Conservation (phyloP, 2,888 invertebrate genomes). For the Pseudococcus viburni region DNA sequence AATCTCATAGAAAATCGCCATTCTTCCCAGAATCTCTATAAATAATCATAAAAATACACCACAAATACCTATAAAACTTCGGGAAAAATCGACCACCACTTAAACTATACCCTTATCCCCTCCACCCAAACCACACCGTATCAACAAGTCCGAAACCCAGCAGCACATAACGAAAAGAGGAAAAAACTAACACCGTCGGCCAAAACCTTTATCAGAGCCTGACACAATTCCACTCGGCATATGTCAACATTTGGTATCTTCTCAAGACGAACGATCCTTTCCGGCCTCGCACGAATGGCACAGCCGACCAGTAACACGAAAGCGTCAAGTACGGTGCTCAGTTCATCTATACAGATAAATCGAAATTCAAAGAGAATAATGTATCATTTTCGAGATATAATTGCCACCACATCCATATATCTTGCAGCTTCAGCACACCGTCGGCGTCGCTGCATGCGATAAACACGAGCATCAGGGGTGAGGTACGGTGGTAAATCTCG, state of each 20-base stretch:
- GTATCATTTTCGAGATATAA: not conserved
- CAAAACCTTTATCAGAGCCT: not conserved
- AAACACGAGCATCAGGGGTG: not conserved
- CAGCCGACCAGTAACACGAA: not conserved
- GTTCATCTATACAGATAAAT: not conserved
- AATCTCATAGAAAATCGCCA: too few species aligned
- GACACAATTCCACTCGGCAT: not conserved
- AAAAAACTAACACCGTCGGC: not conserved
- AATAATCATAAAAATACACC: too few species aligned
- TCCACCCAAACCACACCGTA: not conserved
- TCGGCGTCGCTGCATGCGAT: not conserved
- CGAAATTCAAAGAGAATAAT: constrained; percentile 37
- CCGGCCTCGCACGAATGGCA: not conserved
- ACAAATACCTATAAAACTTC: too few species aligned
- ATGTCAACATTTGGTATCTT: not conserved
- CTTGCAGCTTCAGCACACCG: not conserved
- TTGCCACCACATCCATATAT: not conserved
- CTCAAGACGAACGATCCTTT: not conserved
- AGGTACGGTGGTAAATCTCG: not conserved
- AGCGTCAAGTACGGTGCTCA: not conserved
- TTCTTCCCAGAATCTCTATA: too few species aligned
- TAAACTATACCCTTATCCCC: too few species aligned
- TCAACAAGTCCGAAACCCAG: not conserved
- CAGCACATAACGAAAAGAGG: not conserved
- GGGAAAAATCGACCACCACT: too few species aligned